Evolutionary conservation across 2,888 invertebrate genomes (phyloP), one percentile per base, ranked within the genome.

Genomic region (Eudasyphora cyanicolor): DNA sequence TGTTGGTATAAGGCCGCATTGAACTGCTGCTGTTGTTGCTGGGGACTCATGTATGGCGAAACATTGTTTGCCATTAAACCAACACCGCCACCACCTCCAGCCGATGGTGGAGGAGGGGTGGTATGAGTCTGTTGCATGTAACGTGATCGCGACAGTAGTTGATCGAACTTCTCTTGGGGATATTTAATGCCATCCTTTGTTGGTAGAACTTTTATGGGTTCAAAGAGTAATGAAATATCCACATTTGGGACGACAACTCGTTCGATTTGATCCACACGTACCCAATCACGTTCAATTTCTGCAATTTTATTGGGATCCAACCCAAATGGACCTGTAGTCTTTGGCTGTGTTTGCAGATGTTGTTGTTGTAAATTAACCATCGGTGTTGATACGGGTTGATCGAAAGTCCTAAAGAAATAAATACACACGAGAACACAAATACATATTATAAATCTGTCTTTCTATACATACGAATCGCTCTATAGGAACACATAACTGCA

Each of bases 271-370:
- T 92, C 91, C 75, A 90, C 91, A 60, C 91, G 90, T 27, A 90
- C 87, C 92, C 92, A 92, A 85, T 89, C 90, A 74, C 90, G 92
- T 90, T 97, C 97, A 70, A 97, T 93, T 86, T 94, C 94, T 35
- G 94, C 94, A 86, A 97, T 93, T 82, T 96, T 93, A 79, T 95
- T 94, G 19, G 95, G 94, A 91, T 97, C 97, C 67, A 98, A 93
- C 0, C 95, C 94, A 91, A 96, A 97, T 27, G 96, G 96, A 21
- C 97, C 97, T 0, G 94, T 93, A 62, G 94, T 90, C 24, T 92
- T 91, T 19, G 93, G 93, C 87, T 88, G 91, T 7, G 92, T 89
- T 38, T 91, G 90, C 0, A 93, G 93, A 89, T 89, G 88, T 24
- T 87, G 89, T 32, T 88, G 88, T 29, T 87, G 84, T 21, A 88